Evolutionary conservation across 2,888 invertebrate species (phyloP), one percentile per base, ranked within the genome.

Genomic region (Pterostichus madidus): DNA sequence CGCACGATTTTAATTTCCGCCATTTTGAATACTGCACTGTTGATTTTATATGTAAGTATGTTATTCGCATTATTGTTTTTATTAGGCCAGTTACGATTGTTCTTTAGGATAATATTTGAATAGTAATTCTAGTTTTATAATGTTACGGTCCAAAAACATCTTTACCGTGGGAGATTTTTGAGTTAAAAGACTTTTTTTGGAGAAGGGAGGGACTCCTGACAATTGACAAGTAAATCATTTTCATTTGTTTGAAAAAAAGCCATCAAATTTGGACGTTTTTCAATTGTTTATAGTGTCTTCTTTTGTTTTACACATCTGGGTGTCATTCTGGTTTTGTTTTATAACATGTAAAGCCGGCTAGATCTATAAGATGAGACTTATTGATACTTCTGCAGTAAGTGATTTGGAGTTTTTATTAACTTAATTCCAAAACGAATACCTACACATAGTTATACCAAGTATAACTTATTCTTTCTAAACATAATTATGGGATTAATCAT

Each of bases 1-100:
- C 81, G 75, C 81, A 81, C 75, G 75, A 81, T 61, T 75, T 61
- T 75, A 75, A 64, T 35, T 49, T 83, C 76, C 83, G 83, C 83
- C 83, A 83, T 83, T 83, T 83, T 83, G 83, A 77, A 81, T 77
- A 76, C 44, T 64, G 32, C 49, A 77, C 77, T 83, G 76, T 83
- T 83, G 83, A 83, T 83, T 77, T 77, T 77, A 75, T 76, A 76
- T 83, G 83, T 83, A 83, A 83, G 83, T 83, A 83, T 83, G 83
- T 83, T 83, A 77, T 77, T 83, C 77, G 31, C 76, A 77, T 77
- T 83, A 77, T 76, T 83, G 83, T 83, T 81, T 81, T 81, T 75
- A 81, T 73, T 79, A 79, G 79, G 49, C 64, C 79, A 64, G 64
- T 79, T 79, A 49, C 79, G 68, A 46, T 68, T 64, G 49, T 68